Evolutionary conservation across 2,113 vertebrate genomes (phyloP).

Genomic region (Cinclus cinclus): DNA sequence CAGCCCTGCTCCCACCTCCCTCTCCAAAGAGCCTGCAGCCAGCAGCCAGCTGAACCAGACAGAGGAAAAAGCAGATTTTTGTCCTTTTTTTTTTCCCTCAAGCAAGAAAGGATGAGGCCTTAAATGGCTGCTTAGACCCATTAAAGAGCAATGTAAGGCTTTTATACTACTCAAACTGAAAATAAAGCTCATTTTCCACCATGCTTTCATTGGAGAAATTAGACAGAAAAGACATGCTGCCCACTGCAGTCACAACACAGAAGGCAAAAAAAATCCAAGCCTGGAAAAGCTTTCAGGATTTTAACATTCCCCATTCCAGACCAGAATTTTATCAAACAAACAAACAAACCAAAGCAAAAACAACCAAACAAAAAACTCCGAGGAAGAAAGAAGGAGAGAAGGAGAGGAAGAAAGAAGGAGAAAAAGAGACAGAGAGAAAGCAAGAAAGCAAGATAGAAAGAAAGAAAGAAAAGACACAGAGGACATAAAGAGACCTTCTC

Average conservation of each 20-base stretch:
- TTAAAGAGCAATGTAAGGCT: not conserved
- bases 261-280: not conserved
- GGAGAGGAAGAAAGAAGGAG: too few species aligned
- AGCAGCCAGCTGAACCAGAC: not conserved
- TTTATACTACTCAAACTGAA: not conserved
- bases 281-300: not conserved
- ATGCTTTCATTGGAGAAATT: not conserved
- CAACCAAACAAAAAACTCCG: too few species aligned
- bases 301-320: not conserved
- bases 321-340: not conserved
- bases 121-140: not conserved
- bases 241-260: not conserved
- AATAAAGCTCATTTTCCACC: slow-evolving; percentile 2
- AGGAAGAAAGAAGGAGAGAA: too few species aligned
- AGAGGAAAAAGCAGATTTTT: not conserved
- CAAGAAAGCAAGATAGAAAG: not conserved
- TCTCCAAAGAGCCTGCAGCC: not conserved
- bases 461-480: rapidly evolving
- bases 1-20: not conserved
- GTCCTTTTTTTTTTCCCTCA: not conserved
- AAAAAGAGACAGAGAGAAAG: too few species aligned
- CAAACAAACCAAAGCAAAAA: not conserved
- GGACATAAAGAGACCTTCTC: not conserved
- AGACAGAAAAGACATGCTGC: not conserved
- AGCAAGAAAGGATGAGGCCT: not conserved